Conservation (phyloP, 2,888 invertebrate genomes). For the Watsonalla binaria region DNA sequence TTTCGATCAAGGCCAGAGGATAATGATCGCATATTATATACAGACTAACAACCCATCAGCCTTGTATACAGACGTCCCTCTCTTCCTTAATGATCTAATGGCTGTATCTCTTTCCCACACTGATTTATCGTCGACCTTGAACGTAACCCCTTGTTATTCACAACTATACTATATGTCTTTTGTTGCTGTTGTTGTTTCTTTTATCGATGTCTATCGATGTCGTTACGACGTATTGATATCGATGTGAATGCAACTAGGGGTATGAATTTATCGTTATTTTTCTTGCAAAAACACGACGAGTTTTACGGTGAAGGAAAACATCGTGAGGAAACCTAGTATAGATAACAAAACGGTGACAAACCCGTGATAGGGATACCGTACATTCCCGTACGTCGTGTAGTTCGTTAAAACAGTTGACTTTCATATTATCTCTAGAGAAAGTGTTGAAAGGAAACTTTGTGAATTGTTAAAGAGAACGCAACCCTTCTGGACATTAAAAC, state of each 20-base stretch:
- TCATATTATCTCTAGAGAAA: not conserved
- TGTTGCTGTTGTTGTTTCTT: not conserved
- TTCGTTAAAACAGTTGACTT: too few relatives aligned
- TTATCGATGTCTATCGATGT: slow-evolving; percentile 3
- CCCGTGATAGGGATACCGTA: too few relatives aligned
- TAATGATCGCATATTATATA: too few relatives aligned
- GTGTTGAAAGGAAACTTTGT: not conserved
- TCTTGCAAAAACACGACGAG: too few relatives aligned
- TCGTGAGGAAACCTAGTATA: too few relatives aligned
- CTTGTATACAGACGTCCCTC: not conserved
- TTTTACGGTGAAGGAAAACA: too few relatives aligned
- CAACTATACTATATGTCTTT: slow-evolving; percentile 8
- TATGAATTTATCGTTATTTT: too few relatives aligned
- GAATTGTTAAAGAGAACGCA: not conserved
- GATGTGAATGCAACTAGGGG: too few relatives aligned
- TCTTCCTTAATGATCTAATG: slow-evolving; percentile 13
- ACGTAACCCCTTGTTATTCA: slow-evolving; percentile 23
- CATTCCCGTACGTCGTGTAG: too few relatives aligned
- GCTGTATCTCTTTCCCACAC: slow-evolving; percentile 22
- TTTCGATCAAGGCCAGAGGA: too few relatives aligned
- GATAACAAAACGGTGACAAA: too few relatives aligned
- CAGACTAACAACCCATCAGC: slow-evolving; percentile 3
- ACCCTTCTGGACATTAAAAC: slow-evolving; percentile 5
- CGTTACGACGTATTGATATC: not conserved
- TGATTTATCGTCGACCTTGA: slow-evolving; percentile 30